phyloP scores from a whole-genome alignment of 1,140 invertebrate species.

The Drosophila willistoni region DNA sequence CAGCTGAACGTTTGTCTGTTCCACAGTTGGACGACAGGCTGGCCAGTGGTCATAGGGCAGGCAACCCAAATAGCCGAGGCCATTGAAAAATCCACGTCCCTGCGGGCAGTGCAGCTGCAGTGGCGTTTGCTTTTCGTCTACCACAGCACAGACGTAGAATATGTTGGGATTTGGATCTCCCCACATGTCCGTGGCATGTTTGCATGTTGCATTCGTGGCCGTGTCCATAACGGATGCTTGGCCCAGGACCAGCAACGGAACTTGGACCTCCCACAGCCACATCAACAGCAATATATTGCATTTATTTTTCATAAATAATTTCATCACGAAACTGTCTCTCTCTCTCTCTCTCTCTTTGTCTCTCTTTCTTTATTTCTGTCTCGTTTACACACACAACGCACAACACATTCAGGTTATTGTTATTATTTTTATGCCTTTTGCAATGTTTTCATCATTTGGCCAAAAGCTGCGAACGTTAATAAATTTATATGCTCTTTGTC shows the following conservation, averaged over 20 bases:
- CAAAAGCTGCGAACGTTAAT: constrained; percentile 45
- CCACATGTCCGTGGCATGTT: constrained; percentile 77
- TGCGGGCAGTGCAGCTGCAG: constrained; percentile 67
- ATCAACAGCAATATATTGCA: constrained; percentile 38
- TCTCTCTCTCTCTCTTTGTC: constrained; percentile 21
- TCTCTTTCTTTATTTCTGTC: constrained; percentile 15
- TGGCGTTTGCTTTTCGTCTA: constrained; percentile 54
- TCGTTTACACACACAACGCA: constrained; percentile 31
- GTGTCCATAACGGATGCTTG: constrained; percentile 11
- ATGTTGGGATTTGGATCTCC: constrained; percentile 80
- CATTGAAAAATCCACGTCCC: constrained; percentile 77
- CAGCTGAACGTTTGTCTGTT: constrained; percentile 25
- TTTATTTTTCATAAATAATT: constrained; percentile 79
- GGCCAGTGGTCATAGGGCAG: constrained; percentile 72
- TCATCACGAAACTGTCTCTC: constrained; percentile 53
- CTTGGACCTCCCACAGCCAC: constrained; percentile 22
- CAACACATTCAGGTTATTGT: constrained; percentile 33
- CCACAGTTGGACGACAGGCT: constrained; percentile 52
- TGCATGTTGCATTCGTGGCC: constrained; percentile 67
- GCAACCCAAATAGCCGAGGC: constrained; percentile 68
- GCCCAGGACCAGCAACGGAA: constrained; percentile 15
- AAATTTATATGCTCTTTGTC: constrained; percentile 38
- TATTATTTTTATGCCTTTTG: constrained; percentile 36
- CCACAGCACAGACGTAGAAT: constrained; percentile 72
- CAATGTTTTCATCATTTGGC: constrained; percentile 41